phyloP scores from a whole-genome alignment of 53 echinoderm and acorn worm genomes.

The Holothuria leucospilota region DNA sequence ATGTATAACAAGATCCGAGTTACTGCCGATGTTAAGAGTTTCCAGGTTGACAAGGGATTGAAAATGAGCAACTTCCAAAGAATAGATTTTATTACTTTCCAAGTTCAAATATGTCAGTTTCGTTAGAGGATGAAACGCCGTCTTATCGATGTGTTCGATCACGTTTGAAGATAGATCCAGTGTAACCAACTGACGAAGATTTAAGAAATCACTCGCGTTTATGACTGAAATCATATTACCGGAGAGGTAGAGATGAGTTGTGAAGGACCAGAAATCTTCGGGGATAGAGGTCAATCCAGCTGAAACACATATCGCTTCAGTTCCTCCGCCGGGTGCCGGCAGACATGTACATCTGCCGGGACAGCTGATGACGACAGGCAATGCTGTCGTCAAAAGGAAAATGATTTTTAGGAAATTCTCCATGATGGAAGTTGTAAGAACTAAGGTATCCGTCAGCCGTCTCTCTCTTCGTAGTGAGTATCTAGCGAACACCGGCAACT shows the following conservation, averaged over 20 bases:
- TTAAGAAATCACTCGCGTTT: not conserved
- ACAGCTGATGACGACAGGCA: not conserved
- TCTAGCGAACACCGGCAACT: no score
- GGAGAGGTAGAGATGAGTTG: conserved; percentile 1
- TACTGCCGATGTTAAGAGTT: not conserved
- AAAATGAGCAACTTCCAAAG: not conserved
- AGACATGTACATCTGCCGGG: not conserved
- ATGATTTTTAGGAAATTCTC: no score
- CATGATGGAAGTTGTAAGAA: no score
- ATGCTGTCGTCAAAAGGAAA: no score
- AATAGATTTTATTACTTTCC: not conserved
- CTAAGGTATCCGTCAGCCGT: no score
- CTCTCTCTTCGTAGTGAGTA: no score
- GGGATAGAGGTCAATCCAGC: not conserved
- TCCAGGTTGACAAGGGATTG: not conserved
- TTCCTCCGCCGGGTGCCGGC: not conserved
- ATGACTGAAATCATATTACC: conserved; percentile 7
- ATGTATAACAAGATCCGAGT: not conserved
- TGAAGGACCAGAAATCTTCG: not conserved
- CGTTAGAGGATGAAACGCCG: conserved; percentile 11
- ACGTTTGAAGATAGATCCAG: conserved; percentile 10
- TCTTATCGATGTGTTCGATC: conserved; percentile 10
- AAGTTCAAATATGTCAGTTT: not conserved
- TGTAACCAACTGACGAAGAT: not conserved
- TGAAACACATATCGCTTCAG: not conserved